Percentiles rank a stretch among this genome's conserved stretches.
These are phyloP conservation scores for Microvelia longipes DNA, from an alignment of 1,140 invertebrate genomes.

Conservation along the genomic window DNA sequence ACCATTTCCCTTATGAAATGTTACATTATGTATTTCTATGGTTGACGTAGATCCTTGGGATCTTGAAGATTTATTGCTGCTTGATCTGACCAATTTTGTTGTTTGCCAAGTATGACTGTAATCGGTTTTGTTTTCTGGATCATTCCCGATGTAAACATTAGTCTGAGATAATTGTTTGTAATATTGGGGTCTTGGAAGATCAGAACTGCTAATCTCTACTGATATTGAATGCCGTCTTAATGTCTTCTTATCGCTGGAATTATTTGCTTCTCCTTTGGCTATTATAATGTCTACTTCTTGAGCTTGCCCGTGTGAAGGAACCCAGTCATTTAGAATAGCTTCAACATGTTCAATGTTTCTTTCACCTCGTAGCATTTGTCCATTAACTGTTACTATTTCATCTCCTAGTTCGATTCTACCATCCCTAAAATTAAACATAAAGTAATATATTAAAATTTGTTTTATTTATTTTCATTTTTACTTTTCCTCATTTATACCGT, in stretches of 20 bases:
- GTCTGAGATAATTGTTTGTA: background rate
- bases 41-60: background rate
- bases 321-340: background rate
- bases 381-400: conserved; percentile 47
- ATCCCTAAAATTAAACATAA: conserved; percentile 31
- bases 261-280: background rate
- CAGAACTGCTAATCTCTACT: background rate
- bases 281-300: background rate
- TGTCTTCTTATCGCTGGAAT: background rate
- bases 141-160: background rate
- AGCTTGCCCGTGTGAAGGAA: conserved; percentile 1
- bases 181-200: background rate
- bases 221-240: background rate
- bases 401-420: conserved; percentile 39
- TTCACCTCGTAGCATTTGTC: conserved; percentile 37
- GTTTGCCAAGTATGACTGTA: background rate
- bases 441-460: background rate
- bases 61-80: background rate
- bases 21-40: background rate
- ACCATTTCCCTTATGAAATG: conserved; percentile 54
- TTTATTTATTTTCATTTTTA: too few relatives aligned
- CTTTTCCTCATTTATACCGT: too few relatives aligned
- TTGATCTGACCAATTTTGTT: background rate
- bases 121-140: background rate
- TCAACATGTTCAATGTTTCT: background rate